Evolutionary conservation across 2,797 vertebrate genomes (phyloP).

Genomic region (Rhynchonycteris naso): DNA sequence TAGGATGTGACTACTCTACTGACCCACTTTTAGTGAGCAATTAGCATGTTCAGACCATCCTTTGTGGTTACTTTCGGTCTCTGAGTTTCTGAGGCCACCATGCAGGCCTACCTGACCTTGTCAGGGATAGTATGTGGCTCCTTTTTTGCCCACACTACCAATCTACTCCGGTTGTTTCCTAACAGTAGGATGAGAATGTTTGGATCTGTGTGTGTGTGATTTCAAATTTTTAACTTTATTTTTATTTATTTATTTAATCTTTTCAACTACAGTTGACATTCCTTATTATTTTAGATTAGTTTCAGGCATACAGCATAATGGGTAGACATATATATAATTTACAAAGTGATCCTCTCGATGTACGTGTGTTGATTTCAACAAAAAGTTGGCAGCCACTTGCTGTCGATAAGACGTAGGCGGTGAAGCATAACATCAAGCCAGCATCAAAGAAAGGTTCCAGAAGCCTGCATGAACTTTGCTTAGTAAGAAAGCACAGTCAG

Average conservation of each 20-base stretch:
- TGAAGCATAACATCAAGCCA: background rate
- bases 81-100: background rate
- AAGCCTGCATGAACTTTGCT: conserved; percentile 19
- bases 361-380: background rate
- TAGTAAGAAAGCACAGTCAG: background rate
- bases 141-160: background rate
- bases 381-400: background rate
- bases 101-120: background rate
- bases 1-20: background rate
- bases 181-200: background rate
- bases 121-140: background rate
- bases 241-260: background rate
- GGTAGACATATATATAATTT: background rate
- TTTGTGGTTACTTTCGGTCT: background rate
- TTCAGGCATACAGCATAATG: background rate
- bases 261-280: background rate
- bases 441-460: background rate
- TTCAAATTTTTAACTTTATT: background rate
- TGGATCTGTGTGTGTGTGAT: conserved; percentile 7
- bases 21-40: background rate
- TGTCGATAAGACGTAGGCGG: background rate
- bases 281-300: background rate
- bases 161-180: background rate
- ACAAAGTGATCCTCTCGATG: background rate
- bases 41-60: background rate